A percentile compares a stretch with the other conserved stretches of the same genome.
Evolutionary conservation across 2,888 invertebrate genomes (phyloP).

Genomic region (Lepidonotus clava): DNA sequence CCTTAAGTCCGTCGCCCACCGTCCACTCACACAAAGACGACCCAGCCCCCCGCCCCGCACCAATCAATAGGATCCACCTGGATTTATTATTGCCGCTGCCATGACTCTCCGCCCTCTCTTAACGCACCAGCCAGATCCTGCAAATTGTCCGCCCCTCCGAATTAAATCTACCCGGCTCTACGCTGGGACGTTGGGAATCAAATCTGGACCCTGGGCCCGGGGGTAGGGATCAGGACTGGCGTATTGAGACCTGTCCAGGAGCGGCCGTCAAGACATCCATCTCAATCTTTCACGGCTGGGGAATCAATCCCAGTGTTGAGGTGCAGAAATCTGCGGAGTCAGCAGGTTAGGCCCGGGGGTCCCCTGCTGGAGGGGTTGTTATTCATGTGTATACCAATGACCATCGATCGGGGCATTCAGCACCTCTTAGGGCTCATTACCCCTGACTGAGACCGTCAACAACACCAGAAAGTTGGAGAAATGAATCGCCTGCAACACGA

Average conservation of each 20-base stretch:
- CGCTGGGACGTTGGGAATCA: neutral
- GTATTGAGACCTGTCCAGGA: neutral
- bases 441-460: no score
- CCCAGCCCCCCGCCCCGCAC: neutral
- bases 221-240: neutral
- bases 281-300: neutral
- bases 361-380: no score
- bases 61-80: neutral
- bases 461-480: no score
- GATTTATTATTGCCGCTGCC: neutral
- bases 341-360: no score
- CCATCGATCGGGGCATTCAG: neutral
- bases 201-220: neutral
- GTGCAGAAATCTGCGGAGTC: neutral
- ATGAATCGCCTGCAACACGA: no score
- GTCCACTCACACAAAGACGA: neutral
- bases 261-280: constrained; percentile 25
- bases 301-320: constrained; percentile 6
- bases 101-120: neutral
- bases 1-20: neutral
- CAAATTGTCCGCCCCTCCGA: constrained; percentile 19
- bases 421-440: no score
- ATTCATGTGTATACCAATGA: constrained; percentile 33
- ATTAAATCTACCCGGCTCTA: neutral
- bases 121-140: neutral